A percentile compares a stretch with the other conserved stretches of the same genome.
Conservation (phyloP, 1,140 invertebrate genomes). For the Cydia strobilella region DNA sequence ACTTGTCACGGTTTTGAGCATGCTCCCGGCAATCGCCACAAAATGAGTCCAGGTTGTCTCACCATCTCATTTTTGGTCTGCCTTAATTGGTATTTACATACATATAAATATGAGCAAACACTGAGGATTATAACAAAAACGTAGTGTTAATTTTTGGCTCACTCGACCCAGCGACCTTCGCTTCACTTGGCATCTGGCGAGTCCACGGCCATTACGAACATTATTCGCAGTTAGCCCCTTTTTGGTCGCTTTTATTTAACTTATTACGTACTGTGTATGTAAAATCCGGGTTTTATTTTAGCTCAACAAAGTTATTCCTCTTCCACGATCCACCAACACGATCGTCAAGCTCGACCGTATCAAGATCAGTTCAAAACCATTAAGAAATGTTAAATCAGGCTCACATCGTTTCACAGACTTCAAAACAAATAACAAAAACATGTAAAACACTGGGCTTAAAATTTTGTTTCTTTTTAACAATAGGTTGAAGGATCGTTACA, state of each 20-base stretch:
- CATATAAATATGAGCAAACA: neutral
- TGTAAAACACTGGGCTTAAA: neutral
- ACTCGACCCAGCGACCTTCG: neutral
- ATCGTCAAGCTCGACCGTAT: too few relatives aligned
- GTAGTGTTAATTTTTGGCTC: neutral
- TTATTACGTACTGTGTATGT: neutral
- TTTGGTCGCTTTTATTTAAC: constrained; percentile 2
- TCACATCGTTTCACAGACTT: too few relatives aligned
- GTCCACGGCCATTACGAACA: neutral
- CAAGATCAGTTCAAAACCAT: too few relatives aligned
- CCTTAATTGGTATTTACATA: too few relatives aligned
- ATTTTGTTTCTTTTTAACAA: neutral
- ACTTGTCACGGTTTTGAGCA: too few relatives aligned
- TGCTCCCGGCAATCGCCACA: too few relatives aligned
- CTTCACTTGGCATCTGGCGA: constrained; percentile 8
- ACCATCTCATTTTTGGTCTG: too few relatives aligned
- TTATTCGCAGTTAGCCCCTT: constrained; percentile 10
- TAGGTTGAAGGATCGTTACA: neutral
- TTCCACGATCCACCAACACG: neutral
- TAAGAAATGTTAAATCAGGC: too few relatives aligned
- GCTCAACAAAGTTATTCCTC: neutral
- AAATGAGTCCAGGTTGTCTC: too few relatives aligned
- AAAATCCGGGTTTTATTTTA: neutral
- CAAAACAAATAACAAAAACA: neutral
- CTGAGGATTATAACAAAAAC: neutral